Conservation (phyloP, 2,113 vertebrate species). For the Smithornis capensis region DNA sequence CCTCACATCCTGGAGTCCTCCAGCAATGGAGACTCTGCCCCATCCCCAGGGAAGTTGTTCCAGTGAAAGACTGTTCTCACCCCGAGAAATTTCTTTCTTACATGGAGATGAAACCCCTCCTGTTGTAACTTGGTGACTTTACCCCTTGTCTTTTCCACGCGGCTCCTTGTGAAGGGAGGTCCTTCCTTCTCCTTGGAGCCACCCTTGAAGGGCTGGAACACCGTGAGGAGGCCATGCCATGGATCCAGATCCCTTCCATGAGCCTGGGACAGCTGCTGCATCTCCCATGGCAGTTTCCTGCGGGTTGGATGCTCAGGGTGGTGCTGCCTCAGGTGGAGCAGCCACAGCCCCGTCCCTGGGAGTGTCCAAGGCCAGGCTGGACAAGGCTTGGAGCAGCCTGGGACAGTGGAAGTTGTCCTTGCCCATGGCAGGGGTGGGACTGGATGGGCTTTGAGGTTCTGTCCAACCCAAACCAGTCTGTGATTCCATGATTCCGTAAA, state of each 20-base stretch:
- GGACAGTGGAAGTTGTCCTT: background rate
- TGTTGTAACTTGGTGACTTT: background rate
- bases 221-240: accelerated
- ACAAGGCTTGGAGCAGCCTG: background rate
- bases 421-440: background rate
- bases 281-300: background rate
- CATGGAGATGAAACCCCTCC: background rate
- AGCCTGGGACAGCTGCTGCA: accelerated
- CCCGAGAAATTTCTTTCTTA: background rate
- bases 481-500: too few species aligned
- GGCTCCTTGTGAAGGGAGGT: background rate
- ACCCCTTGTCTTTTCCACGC: background rate
- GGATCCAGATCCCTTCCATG: accelerated
- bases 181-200: background rate
- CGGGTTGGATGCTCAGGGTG: background rate
- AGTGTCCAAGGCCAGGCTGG: background rate
- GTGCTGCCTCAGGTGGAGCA: background rate
- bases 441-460: background rate
- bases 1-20: background rate
- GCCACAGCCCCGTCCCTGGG: background rate
- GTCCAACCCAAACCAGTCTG: too few species aligned
- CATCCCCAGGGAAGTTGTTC: accelerated
- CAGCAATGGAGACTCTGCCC: background rate
- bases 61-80: background rate
- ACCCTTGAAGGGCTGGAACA: background rate